Base-by-base conservation (phyloP, 2,797 vertebrate species). In the Sphenopsis melanotis region DNA sequence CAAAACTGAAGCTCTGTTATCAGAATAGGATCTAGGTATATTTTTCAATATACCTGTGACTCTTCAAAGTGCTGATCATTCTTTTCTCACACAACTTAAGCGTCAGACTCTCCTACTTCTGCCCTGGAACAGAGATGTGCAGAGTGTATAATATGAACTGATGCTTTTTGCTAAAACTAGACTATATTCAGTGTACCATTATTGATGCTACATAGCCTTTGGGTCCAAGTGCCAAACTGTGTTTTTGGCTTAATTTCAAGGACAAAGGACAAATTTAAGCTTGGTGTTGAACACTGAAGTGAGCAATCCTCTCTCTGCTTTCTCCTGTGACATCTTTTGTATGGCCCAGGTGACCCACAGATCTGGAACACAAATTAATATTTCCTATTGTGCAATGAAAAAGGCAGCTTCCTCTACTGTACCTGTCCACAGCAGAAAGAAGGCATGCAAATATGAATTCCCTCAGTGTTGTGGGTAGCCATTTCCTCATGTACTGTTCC, bases 161-260 rank as follows among this genome's bases (percentile, higher is more conserved):
- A 83, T 36, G 21, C 10, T 89, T 84, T 92, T 60, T 85, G 82
- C 52, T 71, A 83, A 76, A 95, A 82, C 59, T 52, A 89, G 57
- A 70, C 42, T 78, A 39, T 56, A 90, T 50, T 83, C 70, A 72
- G 66, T 65, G 65, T 83, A 91, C 79, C 61, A 75, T 68, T 81
- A 80, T 29, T 94, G 83, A 90, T 68, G 65, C 30, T 65, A 71
- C 21, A 41, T 17, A 52, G 69, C 59, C 61, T 89, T 83, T 70
- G 37, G 30, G 59, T 84, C 30, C 59, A 60, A 78, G 63, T 49
- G 63, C 41, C 85, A 91, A 94, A 88, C 46, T 13, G 15, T 17
- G 65, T 65, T 81, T 96, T 79, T 86, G 69, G 74, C 41, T 84
- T 84, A 56, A 55, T 79, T 91, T 93, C 80, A 91, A 90, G 74